phyloP scores from a whole-genome alignment of 2,113 vertebrate species.

The Geococcyx californianus region DNA sequence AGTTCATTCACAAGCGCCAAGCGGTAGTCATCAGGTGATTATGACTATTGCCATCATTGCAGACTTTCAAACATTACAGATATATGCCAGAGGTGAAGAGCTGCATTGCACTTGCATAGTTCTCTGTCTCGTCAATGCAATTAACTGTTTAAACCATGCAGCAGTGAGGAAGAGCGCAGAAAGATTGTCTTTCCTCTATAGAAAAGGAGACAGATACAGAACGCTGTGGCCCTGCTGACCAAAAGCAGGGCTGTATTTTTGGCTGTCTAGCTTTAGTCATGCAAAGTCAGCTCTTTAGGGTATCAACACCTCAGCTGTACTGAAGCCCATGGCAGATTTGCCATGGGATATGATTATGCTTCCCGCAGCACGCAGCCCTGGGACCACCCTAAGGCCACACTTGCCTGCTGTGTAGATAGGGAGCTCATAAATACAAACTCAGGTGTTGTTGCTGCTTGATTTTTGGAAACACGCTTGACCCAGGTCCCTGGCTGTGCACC shows the following conservation, averaged over 20 bases:
- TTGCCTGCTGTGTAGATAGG: not conserved
- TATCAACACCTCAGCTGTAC: not conserved
- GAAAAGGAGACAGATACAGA: not conserved
- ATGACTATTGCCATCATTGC: not conserved
- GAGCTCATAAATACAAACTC: not conserved
- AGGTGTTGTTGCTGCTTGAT: not conserved
- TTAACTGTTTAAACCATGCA: not conserved
- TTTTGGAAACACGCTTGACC: constrained; percentile 1
- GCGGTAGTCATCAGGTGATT: not conserved
- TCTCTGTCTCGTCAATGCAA: not conserved
- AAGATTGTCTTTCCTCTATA: not conserved
- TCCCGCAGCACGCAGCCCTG: not conserved
- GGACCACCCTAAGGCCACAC: not conserved
- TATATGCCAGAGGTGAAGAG: not conserved
- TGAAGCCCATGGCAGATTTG: not conserved
- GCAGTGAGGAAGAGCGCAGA: not conserved
- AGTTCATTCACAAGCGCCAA: constrained; percentile 8
- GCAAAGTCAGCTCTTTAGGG: not conserved
- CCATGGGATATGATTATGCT: not conserved
- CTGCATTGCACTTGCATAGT: not conserved
- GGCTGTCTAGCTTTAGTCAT: not conserved
- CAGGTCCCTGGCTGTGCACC: not conserved
- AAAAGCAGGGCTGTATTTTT: not conserved
- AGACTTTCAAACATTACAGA: not conserved
- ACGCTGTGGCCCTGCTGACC: not conserved